A percentile compares a stretch with the other conserved stretches of the same genome.
Evolutionary conservation across 2,113 vertebrate genomes (phyloP).

Genomic region (Cebus imitator): DNA sequence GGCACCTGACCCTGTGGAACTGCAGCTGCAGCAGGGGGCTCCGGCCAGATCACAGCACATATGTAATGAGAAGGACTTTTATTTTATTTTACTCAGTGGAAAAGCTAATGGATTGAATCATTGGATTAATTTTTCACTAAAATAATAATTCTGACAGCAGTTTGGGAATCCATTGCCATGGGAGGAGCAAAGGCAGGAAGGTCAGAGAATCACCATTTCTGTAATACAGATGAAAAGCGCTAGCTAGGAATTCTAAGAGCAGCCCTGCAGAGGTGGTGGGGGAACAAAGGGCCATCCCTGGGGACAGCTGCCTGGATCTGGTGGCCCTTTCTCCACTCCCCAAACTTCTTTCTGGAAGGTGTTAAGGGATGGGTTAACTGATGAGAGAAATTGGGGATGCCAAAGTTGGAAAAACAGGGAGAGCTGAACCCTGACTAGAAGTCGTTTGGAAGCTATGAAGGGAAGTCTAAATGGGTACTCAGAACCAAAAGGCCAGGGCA

Average conservation of each 20-base stretch:
- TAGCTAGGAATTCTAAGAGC: background rate
- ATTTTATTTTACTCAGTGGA: background rate
- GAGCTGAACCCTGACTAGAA: too few relatives aligned
- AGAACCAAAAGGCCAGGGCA: background rate
- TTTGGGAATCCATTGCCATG: rapidly evolving
- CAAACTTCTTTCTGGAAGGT: background rate
- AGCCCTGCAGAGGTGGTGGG: background rate
- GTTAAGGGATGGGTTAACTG: too few relatives aligned
- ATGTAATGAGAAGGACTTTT: background rate
- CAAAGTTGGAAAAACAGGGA: background rate
- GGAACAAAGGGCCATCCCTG: rapidly evolving
- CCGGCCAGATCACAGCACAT: background rate
- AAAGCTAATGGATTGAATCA: background rate
- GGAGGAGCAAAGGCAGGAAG: background rate
- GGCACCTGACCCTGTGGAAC: rapidly evolving
- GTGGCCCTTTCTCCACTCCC: too few relatives aligned
- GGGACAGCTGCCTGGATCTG: too few relatives aligned
- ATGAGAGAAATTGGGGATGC: rapidly evolving
- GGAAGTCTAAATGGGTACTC: background rate
- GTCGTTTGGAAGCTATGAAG: rapidly evolving
- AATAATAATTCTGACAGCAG: background rate
- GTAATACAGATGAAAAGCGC: background rate
- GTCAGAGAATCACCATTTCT: background rate
- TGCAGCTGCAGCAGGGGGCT: background rate
- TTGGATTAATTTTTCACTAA: background rate